These are phyloP conservation scores for Phrynocephalus forsythii DNA, from an alignment of 2,797 vertebrate genomes.

Conservation along the genomic window DNA sequence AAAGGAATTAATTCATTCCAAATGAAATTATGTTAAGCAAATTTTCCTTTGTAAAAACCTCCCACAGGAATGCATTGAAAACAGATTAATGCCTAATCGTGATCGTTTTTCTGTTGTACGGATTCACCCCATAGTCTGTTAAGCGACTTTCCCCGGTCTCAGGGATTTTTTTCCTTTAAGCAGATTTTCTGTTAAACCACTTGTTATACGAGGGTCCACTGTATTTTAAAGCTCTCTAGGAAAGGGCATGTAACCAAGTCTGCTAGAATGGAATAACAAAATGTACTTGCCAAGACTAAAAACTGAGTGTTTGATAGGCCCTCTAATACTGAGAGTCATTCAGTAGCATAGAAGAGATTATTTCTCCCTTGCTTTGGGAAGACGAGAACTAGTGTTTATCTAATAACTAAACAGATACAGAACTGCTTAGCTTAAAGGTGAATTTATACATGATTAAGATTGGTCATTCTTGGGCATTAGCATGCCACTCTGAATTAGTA, in stretches of 20 bases:
- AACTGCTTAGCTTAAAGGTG: constrained; percentile 24
- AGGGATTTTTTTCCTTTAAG: too few species aligned
- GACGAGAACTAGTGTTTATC: constrained; percentile 1
- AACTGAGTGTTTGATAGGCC: background rate
- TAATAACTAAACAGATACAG: background rate
- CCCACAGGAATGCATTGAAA: too few species aligned
- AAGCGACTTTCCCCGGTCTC: too few species aligned
- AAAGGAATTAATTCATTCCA: too few species aligned
- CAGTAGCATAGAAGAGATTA: background rate
- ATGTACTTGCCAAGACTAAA: constrained; percentile 11
- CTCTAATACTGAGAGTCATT: constrained; percentile 4
- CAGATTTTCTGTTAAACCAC: too few species aligned
- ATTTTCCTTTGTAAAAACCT: too few species aligned
- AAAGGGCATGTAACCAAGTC: background rate
- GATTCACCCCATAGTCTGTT: too few species aligned
- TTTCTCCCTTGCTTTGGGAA: background rate
- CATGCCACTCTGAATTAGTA: constrained; percentile 57
- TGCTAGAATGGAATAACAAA: accelerated
- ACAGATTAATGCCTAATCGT: too few species aligned
- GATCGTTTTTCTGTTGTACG: too few species aligned
- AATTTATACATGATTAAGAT: constrained; percentile 55
- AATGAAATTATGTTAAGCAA: too few species aligned
- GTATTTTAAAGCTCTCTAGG: background rate
- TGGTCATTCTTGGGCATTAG: constrained; percentile 61
- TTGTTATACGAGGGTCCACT: too few species aligned